A percentile compares a stretch with the other conserved stretches of the same genome.
These are phyloP conservation scores for Chaitophorus viminalis DNA, from an alignment of 2,888 invertebrate genomes.

Conservation along the genomic window DNA sequence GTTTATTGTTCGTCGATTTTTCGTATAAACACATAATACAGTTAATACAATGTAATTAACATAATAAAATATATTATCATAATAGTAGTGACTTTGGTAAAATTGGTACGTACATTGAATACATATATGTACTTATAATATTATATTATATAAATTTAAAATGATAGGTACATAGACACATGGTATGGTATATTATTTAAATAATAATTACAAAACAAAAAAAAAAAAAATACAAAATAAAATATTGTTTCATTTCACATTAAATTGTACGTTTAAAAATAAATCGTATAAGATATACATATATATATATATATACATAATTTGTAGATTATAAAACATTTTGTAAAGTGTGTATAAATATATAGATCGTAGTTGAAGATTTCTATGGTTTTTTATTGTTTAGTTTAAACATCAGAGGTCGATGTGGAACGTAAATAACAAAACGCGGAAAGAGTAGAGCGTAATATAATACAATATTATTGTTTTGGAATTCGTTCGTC, in stretches of 20 bases:
- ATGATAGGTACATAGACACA: background rate
- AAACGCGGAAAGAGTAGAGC: no score
- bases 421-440: no score
- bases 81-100: slow-evolving; percentile 34
- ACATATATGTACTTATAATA: background rate
- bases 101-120: slow-evolving; percentile 41
- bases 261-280: background rate
- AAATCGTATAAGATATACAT: background rate
- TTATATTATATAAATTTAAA: no score
- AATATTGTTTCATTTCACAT: background rate
- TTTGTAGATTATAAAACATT: no score
- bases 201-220: background rate
- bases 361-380: no score
- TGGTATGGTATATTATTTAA: background rate
- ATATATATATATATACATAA: background rate
- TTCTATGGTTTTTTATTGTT: no score
- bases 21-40: background rate
- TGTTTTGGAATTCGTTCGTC: no score
- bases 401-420: no score
- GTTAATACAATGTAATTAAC: background rate
- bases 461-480: no score
- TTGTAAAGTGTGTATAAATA: no score
- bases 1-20: slow-evolving; percentile 21
- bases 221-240: background rate
- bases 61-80: slow-evolving; percentile 19